Evolutionary conservation across 1,140 invertebrate genomes (phyloP).

Genomic region (Drosophila neocordata): DNA sequence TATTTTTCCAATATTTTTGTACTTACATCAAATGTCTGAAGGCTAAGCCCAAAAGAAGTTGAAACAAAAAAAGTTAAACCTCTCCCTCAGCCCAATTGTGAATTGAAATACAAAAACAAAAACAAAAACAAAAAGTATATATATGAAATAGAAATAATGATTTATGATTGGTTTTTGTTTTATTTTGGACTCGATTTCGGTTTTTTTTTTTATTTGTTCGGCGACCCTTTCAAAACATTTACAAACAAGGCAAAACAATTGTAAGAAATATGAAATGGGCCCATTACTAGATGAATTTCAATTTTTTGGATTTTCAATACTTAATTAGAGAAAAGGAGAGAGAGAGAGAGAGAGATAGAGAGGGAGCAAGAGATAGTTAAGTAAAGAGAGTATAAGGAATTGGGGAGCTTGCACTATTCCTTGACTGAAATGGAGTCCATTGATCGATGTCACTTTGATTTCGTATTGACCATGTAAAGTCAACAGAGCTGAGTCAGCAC

Average conservation of each 20-base stretch:
- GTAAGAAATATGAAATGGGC: slow-evolving; percentile 5
- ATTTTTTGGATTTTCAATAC: slow-evolving; percentile 1
- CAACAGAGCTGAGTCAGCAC: slow-evolving; percentile 1
- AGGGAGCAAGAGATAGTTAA: not conserved
- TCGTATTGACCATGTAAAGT: slow-evolving; percentile 8
- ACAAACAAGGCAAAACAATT: slow-evolving; percentile 39
- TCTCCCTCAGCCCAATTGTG: not conserved
- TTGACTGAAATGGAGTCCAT: slow-evolving; percentile 6
- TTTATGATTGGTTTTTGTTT: slow-evolving; percentile 14
- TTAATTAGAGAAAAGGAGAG: not conserved
- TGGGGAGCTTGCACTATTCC: not conserved
- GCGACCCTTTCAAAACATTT: slow-evolving; percentile 72
- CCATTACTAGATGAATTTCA: slow-evolving; percentile 9
- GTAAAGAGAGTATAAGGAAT: too few species aligned
- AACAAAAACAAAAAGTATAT: too few species aligned
- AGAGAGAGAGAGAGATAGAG: not conserved
- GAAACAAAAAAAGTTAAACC: not conserved
- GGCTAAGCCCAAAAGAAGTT: not conserved
- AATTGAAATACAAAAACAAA: too few species aligned
- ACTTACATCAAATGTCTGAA: not conserved
- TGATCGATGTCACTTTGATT: slow-evolving; percentile 5
- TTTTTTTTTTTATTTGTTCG: slow-evolving; percentile 19
- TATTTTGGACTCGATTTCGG: slow-evolving; percentile 23
- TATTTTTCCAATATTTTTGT: not conserved
- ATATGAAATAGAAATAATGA: not conserved